phyloP scores from a whole-genome alignment of 2,113 vertebrate genomes.

The Mohoua ochrocephala region DNA sequence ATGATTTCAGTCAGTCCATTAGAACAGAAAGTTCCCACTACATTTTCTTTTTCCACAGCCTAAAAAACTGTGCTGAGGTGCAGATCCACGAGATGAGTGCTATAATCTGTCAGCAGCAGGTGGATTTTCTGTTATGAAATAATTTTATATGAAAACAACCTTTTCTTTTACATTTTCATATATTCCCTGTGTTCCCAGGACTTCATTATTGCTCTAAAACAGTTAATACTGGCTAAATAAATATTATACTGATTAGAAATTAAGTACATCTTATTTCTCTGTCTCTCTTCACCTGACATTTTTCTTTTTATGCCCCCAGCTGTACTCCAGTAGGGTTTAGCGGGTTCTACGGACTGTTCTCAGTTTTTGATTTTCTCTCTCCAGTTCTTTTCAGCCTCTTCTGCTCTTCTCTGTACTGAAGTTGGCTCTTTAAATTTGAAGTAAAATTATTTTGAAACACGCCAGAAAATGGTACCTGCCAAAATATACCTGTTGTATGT shows the following conservation, averaged over 20 bases:
- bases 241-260: neutral
- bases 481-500: neutral
- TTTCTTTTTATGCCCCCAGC: neutral
- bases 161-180: neutral
- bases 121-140: neutral
- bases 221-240: neutral
- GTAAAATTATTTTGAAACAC: neutral
- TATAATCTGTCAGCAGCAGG: neutral
- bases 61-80: neutral
- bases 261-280: neutral
- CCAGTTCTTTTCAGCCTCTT: neutral
- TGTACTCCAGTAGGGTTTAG: neutral
- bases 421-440: neutral
- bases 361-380: neutral
- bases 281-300: neutral
- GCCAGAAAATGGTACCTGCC: neutral
- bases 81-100: neutral
- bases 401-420: neutral
- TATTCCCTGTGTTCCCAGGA: neutral
- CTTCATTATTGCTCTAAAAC: neutral
- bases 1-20: neutral
- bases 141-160: neutral
- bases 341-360: neutral
- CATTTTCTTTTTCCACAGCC: neutral
- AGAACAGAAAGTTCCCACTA: neutral